Evolutionary conservation across 2,113 vertebrate genomes (phyloP).

Genomic region (Percopsis transmontana): DNA sequence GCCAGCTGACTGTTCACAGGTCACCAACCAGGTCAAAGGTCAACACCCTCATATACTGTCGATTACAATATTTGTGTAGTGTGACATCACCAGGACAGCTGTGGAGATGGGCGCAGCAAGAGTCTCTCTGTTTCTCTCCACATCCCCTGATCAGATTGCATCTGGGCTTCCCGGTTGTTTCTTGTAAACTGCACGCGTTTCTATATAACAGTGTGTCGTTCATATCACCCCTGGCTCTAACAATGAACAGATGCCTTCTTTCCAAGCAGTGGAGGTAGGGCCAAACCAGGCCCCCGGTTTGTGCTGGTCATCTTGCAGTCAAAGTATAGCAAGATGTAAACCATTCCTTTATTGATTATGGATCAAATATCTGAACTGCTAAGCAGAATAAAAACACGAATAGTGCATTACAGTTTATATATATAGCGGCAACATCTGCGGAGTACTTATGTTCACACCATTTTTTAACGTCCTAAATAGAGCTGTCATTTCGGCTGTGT

Average conservation of each 20-base stretch:
- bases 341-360: too few relatives aligned
- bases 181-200: conserved; percentile 57
- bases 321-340: background rate
- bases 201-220: conserved; percentile 40
- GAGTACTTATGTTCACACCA: background rate
- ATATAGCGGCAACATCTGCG: background rate
- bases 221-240: conserved; percentile 55
- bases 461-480: background rate
- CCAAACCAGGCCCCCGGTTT: conserved; percentile 33
- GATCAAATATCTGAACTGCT: too few relatives aligned
- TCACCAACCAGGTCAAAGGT: conserved; percentile 43
- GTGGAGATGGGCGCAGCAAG: conserved; percentile 37
- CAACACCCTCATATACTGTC: conserved; percentile 19
- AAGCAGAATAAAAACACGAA: too few relatives aligned
- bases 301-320: conserved; percentile 16
- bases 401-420: too few relatives aligned
- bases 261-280: conserved; percentile 42
- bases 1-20: conserved; percentile 20
- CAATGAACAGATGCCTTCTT: conserved; percentile 73
- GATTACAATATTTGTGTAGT: conserved; percentile 51
- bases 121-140: conserved; percentile 42
- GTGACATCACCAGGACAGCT: conserved; percentile 74
- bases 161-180: conserved; percentile 44
- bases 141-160: conserved; percentile 52
- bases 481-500: conserved; percentile 22